Evolutionary conservation across 2,113 vertebrate genomes (phyloP).

Genomic region (Lophius piscatorius): DNA sequence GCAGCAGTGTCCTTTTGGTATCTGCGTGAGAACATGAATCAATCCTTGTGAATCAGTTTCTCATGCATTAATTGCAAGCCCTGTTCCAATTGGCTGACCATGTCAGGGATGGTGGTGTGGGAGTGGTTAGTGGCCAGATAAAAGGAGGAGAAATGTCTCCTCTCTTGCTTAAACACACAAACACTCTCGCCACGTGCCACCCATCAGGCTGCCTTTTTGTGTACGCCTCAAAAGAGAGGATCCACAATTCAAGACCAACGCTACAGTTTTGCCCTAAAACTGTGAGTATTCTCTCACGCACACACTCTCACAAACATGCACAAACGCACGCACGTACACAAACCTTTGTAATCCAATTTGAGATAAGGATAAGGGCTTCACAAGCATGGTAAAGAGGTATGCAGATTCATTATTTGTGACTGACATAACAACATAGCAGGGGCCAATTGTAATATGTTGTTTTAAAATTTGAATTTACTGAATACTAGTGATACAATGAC

Average conservation of each 20-base stretch:
- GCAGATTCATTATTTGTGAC: not conserved
- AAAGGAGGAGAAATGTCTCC: slow-evolving; percentile 72
- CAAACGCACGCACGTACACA: slow-evolving; percentile 22
- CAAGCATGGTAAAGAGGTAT: slow-evolving; percentile 21
- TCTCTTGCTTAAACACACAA: slow-evolving; percentile 42
- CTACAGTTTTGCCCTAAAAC: slow-evolving; percentile 44
- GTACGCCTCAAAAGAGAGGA: slow-evolving; percentile 26
- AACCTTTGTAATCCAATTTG: slow-evolving; percentile 67
- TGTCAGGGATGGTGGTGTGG: slow-evolving; percentile 33
- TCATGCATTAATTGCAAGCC: slow-evolving; percentile 34
- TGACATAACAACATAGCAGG: too few species aligned
- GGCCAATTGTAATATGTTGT: too few species aligned
- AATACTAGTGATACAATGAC: too few species aligned
- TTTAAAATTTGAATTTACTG: too few species aligned
- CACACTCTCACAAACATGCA: slow-evolving; percentile 14
- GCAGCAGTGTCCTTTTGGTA: too few species aligned
- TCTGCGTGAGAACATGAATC: too few species aligned
- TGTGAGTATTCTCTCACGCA: slow-evolving; percentile 59
- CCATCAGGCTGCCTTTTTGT: slow-evolving; percentile 15
- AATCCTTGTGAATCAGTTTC: slow-evolving; percentile 57
- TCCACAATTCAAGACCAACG: slow-evolving; percentile 24
- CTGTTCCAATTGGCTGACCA: slow-evolving; percentile 74
- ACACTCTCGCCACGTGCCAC: slow-evolving; percentile 29
- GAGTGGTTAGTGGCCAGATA: slow-evolving; percentile 70
- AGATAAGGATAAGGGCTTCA: slow-evolving; percentile 49